Conservation (phyloP, 2,113 vertebrate genomes). For the Mystacornis crossleyi region DNA sequence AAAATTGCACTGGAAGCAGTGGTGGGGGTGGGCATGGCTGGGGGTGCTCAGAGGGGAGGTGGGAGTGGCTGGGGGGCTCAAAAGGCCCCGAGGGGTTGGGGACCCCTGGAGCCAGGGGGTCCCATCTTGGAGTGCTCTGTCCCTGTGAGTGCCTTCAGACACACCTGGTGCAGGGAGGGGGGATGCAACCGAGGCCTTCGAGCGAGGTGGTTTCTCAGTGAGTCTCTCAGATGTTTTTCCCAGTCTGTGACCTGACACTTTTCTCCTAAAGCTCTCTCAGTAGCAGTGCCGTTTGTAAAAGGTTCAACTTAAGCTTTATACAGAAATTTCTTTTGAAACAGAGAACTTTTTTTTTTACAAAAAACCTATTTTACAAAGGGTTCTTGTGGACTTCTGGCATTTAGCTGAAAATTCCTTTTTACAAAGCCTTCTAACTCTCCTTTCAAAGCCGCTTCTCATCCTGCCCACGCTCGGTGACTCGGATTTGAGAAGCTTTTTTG, state of each 20-base stretch:
- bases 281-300: not conserved
- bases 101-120: not conserved
- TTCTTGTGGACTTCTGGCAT: constrained; percentile 12
- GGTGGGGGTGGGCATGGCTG: not conserved
- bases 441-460: constrained; percentile 4
- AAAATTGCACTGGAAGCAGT: constrained; percentile 25
- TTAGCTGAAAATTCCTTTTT: not conserved
- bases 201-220: not conserved
- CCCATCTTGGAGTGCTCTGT: not conserved
- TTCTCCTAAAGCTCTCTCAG: not conserved
- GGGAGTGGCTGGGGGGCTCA: not conserved
- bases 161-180: not conserved
- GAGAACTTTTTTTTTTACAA: not conserved
- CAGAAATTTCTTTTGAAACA: not conserved
- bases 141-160: not conserved
- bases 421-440: not conserved
- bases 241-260: not conserved
- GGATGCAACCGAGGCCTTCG: rapidly evolving
- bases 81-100: not conserved
- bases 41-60: not conserved
- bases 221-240: not conserved
- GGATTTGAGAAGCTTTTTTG: constrained; percentile 9
- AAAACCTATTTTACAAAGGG: not conserved
- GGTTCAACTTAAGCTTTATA: constrained; percentile 16
- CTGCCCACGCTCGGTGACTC: not conserved